A percentile compares a stretch with the other conserved stretches of the same genome.
Conservation (phyloP, 1,140 invertebrate genomes). For the Lordiphosa stackelbergi region DNA sequence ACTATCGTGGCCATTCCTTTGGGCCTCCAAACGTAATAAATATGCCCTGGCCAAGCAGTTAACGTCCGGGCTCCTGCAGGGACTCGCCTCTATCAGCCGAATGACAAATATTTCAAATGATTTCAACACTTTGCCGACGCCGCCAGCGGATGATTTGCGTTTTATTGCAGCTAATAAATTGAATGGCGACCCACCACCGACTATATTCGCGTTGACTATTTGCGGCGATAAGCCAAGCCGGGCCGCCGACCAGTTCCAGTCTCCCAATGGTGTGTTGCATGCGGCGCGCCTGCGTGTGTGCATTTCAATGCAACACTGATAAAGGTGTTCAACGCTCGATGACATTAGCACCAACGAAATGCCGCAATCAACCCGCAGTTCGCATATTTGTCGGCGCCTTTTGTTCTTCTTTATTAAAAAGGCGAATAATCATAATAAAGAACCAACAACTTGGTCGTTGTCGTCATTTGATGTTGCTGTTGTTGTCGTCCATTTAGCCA, state of each 20-base stretch:
- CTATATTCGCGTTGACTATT: constrained; percentile 53
- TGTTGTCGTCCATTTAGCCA: constrained; percentile 67
- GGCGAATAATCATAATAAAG: constrained; percentile 75
- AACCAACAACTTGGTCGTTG: constrained; percentile 59
- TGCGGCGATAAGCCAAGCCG: constrained; percentile 47
- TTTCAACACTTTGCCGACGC: constrained; percentile 68
- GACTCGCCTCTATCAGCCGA: constrained; percentile 39
- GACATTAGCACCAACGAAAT: constrained; percentile 76
- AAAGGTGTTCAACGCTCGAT: constrained; percentile 76
- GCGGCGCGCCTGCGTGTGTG: constrained; percentile 72
- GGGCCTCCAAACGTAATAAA: too few relatives aligned
- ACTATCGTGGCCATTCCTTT: too few relatives aligned
- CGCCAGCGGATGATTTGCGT: constrained; percentile 59
- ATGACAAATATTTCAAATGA: constrained; percentile 75
- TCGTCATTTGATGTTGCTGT: constrained; percentile 32
- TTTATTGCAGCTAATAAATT: constrained; percentile 75
- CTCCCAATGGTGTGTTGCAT: constrained; percentile 19
- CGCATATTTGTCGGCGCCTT: constrained; percentile 72
- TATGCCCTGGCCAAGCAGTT: too few relatives aligned
- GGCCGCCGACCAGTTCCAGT: constrained; percentile 3
- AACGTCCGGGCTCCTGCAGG: not conserved
- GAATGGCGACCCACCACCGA: constrained; percentile 68
- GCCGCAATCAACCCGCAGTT: constrained; percentile 47
- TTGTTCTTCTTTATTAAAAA: constrained; percentile 76
- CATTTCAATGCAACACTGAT: constrained; percentile 76